Evolutionary conservation across 2,888 invertebrate genomes (phyloP), one percentile per base, ranked within the genome.

Genomic region (Doris montereyensis): DNA sequence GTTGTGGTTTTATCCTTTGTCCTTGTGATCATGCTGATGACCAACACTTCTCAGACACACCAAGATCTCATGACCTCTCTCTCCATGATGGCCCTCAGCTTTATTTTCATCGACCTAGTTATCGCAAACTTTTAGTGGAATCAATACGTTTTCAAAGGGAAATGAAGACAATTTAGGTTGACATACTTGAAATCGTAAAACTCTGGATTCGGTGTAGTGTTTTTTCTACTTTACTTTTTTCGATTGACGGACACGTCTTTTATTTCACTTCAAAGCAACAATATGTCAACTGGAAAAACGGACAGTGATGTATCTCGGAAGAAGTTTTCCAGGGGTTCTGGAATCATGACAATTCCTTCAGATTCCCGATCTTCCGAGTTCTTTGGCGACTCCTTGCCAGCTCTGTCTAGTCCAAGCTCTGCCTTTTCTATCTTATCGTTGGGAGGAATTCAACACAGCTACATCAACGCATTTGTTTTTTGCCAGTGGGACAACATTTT

Each of bases 401-500:
- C n/a, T n/a, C n/a, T n/a, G n/a, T 78, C 86, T 4, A 88, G 87
- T 75, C 89, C 89, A 21, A 86, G 87, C 73, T 88, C 88, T 4
- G 84, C 83, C 30, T 89, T 86, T 81, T 83, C 86, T 10, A 85
- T 85, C 65, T 84, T 87, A 17, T 79, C 81, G 32, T 79, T 89
- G 26, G 68, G 75, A 1, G 80, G 83, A 21, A 81, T 87, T 17
- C 76, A 82, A 21, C 83, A 85, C 60, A 83, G 84, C 28, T 84
- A 88, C 73, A 82, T 88, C 28, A 81, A 80, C 32, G 86, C 87
- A 2, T 75, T 89, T 3, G 80, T 88, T 13, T 83, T 90, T 24
- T 87, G 87, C 58, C 85, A 88, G 77, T 90, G 90, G 90, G 90
- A 90, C 82, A 90, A 90, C 78, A 90, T 90, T 77, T 83, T 90